Conservation (phyloP, 2,797 vertebrate genomes). For the Epinephelus awoara region DNA sequence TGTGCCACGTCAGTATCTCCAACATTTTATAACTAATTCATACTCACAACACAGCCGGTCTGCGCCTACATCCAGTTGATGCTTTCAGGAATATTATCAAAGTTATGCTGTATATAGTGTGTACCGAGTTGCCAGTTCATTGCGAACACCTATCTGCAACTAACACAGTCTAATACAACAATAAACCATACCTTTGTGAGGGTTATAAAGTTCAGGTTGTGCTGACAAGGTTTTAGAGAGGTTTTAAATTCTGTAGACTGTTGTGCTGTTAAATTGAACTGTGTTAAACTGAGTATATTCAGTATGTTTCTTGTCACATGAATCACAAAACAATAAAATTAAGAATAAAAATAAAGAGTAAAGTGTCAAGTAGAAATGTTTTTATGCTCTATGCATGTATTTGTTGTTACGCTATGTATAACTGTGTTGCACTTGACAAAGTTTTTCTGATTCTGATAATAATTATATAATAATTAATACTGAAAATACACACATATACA, state of each 20-base stretch:
- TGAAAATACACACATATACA: too few relatives aligned
- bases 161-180: neutral
- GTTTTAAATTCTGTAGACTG: neutral
- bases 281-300: neutral
- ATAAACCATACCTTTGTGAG: neutral
- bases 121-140: neutral
- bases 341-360: neutral
- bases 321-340: neutral
- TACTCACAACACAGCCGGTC: neutral
- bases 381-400: too few relatives aligned
- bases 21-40: neutral
- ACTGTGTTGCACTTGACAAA: too few relatives aligned
- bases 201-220: neutral
- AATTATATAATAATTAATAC: neutral
- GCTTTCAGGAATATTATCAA: neutral
- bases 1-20: neutral
- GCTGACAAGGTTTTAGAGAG: neutral
- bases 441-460: neutral
- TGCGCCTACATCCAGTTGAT: neutral
- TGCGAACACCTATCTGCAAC: neutral
- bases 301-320: neutral
- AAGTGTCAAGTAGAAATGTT: neutral
- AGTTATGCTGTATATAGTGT: neutral
- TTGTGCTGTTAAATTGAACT: neutral
- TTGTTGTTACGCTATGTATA: too few relatives aligned